A percentile compares a stretch with the other conserved stretches of the same genome.
phyloP scores from a whole-genome alignment of 1,140 invertebrate genomes.

The Zeugodacus cucurbitae region DNA sequence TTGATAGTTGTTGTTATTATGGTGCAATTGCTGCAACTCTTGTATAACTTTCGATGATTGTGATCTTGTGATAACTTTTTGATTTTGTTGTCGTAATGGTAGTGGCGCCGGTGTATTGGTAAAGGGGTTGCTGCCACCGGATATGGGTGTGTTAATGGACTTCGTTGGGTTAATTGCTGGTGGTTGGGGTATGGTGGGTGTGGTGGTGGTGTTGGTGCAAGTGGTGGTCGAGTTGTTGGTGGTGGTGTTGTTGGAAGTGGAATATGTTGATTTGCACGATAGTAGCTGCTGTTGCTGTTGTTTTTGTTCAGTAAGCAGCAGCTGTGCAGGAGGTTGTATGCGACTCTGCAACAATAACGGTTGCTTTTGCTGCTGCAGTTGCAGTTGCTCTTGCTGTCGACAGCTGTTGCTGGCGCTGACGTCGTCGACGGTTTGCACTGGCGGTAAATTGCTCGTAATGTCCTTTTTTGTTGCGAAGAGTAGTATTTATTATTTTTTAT shows the following conservation, averaged over 20 bases:
- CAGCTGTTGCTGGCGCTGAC: conserved; percentile 48
- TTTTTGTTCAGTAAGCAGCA: conserved; percentile 36
- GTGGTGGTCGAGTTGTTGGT: conserved; percentile 11
- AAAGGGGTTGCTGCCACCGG: background rate
- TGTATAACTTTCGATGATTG: conserved; percentile 58
- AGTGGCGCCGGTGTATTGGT: conserved; percentile 27
- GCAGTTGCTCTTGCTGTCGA: conserved; percentile 31
- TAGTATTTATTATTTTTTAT: background rate
- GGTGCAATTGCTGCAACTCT: conserved; percentile 48
- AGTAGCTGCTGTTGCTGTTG: conserved; percentile 42
- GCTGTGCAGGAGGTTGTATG: background rate
- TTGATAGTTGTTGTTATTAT: conserved; percentile 39
- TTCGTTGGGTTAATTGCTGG: conserved; percentile 2
- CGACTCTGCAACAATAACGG: conserved; percentile 7
- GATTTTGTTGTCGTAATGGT: conserved; percentile 44
- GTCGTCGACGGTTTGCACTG: conserved; percentile 30
- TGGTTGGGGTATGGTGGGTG: background rate
- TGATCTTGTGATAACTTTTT: conserved; percentile 63
- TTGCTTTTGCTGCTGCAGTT: conserved; percentile 36
- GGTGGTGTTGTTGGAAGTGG: conserved; percentile 4
- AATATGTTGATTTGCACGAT: background rate
- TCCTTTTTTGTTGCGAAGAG: conserved; percentile 27
- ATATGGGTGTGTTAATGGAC: background rate
- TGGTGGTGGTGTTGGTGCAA: conserved; percentile 25
- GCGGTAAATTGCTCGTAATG: conserved; percentile 44